These are phyloP conservation scores for Tachysurus vachellii DNA, from an alignment of 2,113 vertebrate species.

Conservation along the genomic window DNA sequence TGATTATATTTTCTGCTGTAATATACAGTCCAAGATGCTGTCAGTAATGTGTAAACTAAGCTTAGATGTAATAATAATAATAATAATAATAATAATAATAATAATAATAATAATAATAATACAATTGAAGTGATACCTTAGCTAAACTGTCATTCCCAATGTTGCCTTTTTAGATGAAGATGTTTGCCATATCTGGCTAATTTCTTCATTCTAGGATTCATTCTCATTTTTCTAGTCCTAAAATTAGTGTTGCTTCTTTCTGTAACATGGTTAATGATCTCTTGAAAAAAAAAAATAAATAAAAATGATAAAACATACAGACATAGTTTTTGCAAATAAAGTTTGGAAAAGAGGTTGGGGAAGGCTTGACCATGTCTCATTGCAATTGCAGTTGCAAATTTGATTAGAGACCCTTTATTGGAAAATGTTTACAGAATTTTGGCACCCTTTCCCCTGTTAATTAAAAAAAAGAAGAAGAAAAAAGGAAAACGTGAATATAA, in stretches of 20 bases:
- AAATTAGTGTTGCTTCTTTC: neutral
- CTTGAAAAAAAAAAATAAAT: neutral
- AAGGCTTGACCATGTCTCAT: neutral
- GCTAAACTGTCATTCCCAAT: neutral
- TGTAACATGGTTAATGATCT: neutral
- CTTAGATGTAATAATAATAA: neutral
- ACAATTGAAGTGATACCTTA: neutral
- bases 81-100: neutral
- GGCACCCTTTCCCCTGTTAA: neutral
- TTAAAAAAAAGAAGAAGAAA: too few species aligned
- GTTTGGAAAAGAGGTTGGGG: too few species aligned
- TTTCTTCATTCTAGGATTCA: neutral
- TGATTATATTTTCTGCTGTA: neutral
- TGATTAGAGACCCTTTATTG: neutral
- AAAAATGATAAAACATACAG: neutral
- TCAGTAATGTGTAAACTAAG: neutral
- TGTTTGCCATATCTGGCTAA: neutral
- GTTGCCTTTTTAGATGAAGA: neutral
- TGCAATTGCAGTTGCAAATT: neutral
- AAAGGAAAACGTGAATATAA: too few species aligned
- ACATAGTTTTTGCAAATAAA: neutral
- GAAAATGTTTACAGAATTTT: neutral
- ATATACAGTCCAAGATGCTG: neutral
- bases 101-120: neutral
- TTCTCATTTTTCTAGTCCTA: neutral